Evolutionary conservation across 2,888 invertebrate species (phyloP).

Genomic region (Apodemia hepburni): DNA sequence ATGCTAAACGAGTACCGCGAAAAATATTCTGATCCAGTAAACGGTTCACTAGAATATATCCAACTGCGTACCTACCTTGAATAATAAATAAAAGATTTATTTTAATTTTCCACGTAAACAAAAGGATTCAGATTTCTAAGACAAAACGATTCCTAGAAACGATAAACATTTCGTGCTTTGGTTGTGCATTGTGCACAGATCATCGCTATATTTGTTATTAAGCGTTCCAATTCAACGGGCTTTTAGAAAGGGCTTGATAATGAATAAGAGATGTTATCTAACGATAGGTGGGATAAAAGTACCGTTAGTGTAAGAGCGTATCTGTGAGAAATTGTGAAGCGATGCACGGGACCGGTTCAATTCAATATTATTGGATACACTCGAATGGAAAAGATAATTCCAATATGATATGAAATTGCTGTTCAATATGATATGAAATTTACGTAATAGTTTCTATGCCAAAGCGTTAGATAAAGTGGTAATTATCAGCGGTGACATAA

Average conservation of each 20-base stretch:
- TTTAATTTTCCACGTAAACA: constrained; percentile 25
- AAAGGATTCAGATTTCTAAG: constrained; percentile 26
- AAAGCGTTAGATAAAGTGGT: neutral
- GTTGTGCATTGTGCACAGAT: neutral
- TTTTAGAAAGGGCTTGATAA: constrained; percentile 36
- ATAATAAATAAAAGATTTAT: constrained; percentile 34
- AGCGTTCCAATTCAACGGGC: constrained; percentile 50
- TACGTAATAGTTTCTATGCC: neutral
- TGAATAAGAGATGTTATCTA: constrained; percentile 46
- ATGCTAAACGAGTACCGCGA: constrained; percentile 4
- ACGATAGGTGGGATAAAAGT: constrained; percentile 40
- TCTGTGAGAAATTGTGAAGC: constrained; percentile 43
- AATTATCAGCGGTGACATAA: too few relatives aligned
- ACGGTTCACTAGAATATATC: neutral
- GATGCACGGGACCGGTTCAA: constrained; percentile 53
- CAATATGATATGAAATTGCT: neutral
- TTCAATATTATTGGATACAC: constrained; percentile 1
- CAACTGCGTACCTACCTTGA: constrained; percentile 35
- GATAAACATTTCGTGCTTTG: constrained; percentile 43
- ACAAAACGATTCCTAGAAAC: constrained; percentile 33
- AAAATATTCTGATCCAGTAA: constrained; percentile 26
- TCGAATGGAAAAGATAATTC: constrained; percentile 10
- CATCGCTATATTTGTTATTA: neutral
- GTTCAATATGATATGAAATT: neutral
- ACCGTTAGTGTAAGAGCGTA: constrained; percentile 64